phyloP scores from a whole-genome alignment of 1,140 invertebrate genomes.

The Drosophila paulistorum region DNA sequence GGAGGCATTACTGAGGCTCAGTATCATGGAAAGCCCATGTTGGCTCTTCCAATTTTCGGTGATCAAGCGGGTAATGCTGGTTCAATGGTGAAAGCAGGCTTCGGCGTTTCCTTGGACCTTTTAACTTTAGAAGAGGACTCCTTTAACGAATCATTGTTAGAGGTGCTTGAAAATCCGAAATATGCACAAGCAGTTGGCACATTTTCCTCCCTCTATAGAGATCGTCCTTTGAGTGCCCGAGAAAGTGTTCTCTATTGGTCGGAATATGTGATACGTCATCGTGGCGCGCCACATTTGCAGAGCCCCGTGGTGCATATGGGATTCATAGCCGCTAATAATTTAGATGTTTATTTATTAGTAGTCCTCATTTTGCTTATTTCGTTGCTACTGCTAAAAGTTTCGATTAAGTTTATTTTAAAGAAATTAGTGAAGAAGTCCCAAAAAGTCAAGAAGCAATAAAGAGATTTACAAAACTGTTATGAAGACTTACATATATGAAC shows the following conservation, averaged over 20 bases:
- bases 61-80: constrained; percentile 85
- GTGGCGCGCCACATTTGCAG: constrained; percentile 80
- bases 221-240: constrained; percentile 54
- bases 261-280: constrained; percentile 75
- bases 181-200: constrained; percentile 35
- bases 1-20: constrained; percentile 88
- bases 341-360: constrained; percentile 15
- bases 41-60: constrained; percentile 87
- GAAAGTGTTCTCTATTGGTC: constrained; percentile 55
- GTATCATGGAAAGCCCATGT: constrained; percentile 87
- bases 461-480: too few species aligned
- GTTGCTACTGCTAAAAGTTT: background rate
- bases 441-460: constrained; percentile 2
- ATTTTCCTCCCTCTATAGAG: constrained; percentile 49
- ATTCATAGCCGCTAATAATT: constrained; percentile 24
- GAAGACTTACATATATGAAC: too few species aligned
- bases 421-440: background rate
- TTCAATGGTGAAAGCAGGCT: constrained; percentile 81
- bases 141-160: constrained; percentile 41
- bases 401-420: constrained; percentile 2
- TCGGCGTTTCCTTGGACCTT: constrained; percentile 77
- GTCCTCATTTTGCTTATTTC: background rate
- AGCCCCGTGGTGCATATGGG: constrained; percentile 61
- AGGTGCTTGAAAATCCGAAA: constrained; percentile 47
- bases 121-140: constrained; percentile 72